A percentile compares a stretch with the other conserved stretches of the same genome.
phyloP scores from a whole-genome alignment of 2,113 vertebrate species.

The Nicator chloris region DNA sequence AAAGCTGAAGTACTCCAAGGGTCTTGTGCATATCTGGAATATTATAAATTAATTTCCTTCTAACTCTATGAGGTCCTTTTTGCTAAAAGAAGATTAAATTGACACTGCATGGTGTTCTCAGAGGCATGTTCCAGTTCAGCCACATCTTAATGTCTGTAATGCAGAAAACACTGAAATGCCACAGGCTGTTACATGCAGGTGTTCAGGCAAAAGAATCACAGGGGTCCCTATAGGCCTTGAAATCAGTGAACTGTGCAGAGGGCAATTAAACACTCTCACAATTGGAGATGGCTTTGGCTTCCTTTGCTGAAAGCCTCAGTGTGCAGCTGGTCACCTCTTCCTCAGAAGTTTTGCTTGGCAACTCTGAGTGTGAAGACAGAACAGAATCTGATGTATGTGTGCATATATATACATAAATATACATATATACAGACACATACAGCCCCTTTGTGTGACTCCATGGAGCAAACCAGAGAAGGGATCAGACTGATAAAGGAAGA shows the following conservation, averaged over 20 bases:
- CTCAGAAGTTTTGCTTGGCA: background rate
- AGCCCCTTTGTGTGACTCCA: background rate
- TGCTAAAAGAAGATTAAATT: background rate
- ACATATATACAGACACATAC: background rate
- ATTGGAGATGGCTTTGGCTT: background rate
- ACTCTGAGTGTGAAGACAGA: background rate
- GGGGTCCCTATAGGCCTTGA: background rate
- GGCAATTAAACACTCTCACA: slow-evolving; percentile 26
- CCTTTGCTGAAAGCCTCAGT: slow-evolving; percentile 20
- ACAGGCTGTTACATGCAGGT: background rate
- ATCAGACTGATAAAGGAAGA: background rate
- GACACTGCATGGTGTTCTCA: background rate
- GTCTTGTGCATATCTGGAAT: background rate
- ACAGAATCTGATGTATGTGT: background rate
- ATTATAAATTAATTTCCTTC: background rate
- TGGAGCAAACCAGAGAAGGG: background rate
- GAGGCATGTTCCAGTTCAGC: background rate
- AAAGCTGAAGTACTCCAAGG: background rate
- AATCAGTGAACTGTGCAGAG: slow-evolving; percentile 2
- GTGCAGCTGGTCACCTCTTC: background rate
- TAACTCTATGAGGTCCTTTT: background rate
- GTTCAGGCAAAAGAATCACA: slow-evolving; percentile 10
- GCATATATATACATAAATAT: fast-evolving
- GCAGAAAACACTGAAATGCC: background rate
- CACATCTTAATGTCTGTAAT: background rate